phyloP scores from a whole-genome alignment of 2,113 vertebrate genomes.

The Atrichornis clamosus region DNA sequence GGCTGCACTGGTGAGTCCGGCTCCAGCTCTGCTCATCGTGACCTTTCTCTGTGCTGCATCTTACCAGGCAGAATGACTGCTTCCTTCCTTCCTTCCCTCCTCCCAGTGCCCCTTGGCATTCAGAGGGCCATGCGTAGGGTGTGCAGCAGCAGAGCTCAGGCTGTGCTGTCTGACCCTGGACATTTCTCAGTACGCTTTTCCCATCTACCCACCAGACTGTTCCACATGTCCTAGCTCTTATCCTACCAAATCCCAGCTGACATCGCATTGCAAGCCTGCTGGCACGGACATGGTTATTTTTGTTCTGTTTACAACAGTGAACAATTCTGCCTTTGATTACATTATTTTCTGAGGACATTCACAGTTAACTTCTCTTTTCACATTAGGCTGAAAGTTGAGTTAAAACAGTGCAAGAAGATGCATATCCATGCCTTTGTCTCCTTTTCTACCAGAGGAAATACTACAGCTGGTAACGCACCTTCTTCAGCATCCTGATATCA shows the following conservation, averaged over 20 bases:
- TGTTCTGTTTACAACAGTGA: not conserved
- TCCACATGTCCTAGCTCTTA: not conserved
- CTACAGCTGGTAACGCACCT: not conserved
- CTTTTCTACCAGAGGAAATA: not conserved
- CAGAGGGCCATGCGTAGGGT: not conserved
- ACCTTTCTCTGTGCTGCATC: not conserved
- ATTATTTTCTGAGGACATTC: not conserved
- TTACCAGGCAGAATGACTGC: not conserved
- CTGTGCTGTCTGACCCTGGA: not conserved
- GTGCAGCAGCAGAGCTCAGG: not conserved
- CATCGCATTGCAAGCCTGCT: not conserved
- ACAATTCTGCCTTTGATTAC: not conserved
- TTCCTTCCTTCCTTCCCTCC: too few relatives aligned
- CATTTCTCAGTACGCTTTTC: not conserved
- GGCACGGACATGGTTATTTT: not conserved
- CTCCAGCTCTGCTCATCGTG: not conserved
- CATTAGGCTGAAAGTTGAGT: not conserved
- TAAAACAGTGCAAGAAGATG: not conserved
- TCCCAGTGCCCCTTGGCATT: not conserved
- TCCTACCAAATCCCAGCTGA: not conserved
- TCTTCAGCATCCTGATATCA: not conserved
- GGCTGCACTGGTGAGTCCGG: not conserved
- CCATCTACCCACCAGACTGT: not conserved
- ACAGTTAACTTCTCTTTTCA: not conserved
- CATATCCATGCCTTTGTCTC: not conserved